Evolutionary conservation across 1,140 invertebrate genomes (phyloP).

Genomic region (Drosophila takahashii): DNA sequence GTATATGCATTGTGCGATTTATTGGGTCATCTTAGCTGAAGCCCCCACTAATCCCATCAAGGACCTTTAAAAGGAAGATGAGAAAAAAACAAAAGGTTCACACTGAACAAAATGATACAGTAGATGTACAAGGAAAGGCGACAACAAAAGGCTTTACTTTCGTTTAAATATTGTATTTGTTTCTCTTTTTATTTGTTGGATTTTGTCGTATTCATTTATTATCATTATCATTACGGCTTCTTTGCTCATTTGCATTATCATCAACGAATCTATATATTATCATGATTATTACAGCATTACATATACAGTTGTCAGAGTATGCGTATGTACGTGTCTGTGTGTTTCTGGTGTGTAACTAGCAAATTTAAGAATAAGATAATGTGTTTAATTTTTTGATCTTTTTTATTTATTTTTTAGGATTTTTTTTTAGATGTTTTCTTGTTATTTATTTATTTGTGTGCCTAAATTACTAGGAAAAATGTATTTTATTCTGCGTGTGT

Average conservation of each 20-base stretch:
- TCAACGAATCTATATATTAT: conserved; percentile 63
- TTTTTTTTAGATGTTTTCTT: conserved; percentile 7
- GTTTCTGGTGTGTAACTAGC: conserved; percentile 27
- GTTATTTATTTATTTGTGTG: conserved; percentile 22
- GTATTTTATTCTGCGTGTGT: conserved; percentile 45
- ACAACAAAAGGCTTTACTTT: conserved; percentile 31
- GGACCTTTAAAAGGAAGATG: not conserved
- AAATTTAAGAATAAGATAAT: conserved; percentile 50
- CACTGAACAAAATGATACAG: conserved; percentile 54
- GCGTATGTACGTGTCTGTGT: conserved; percentile 35
- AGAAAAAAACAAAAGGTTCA: conserved; percentile 33
- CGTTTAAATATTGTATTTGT: conserved; percentile 56
- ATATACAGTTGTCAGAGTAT: conserved; percentile 60
- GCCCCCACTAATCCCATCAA: not conserved
- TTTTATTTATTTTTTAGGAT: conserved; percentile 12
- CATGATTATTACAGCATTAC: conserved; percentile 69
- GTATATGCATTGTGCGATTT: not conserved
- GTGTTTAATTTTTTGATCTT: conserved; percentile 16
- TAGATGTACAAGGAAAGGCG: conserved; percentile 28
- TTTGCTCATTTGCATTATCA: conserved; percentile 43
- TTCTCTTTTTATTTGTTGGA: conserved; percentile 51
- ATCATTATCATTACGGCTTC: conserved; percentile 56
- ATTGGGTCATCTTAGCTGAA: not conserved
- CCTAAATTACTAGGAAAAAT: conserved; percentile 72
- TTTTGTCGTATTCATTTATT: conserved; percentile 52